Percentiles rank a stretch among this genome's conserved stretches.
Conservation (phyloP, 2,797 vertebrate species). For the Malacoraja senta region DNA sequence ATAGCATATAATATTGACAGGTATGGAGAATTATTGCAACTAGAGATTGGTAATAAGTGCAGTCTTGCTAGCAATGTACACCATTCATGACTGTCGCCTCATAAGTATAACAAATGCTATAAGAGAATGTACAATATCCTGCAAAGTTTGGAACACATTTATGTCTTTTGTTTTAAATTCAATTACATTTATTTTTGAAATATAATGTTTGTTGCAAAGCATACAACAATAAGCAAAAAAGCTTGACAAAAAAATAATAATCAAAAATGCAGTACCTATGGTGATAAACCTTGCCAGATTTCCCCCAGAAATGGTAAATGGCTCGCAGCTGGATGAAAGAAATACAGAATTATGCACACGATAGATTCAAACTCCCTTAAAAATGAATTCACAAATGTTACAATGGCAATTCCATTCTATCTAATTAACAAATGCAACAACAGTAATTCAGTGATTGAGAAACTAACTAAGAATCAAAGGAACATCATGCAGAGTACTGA, state of each 20-base stretch:
- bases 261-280: not conserved
- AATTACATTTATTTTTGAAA: not conserved
- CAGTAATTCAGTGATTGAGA: not conserved
- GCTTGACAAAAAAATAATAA: not conserved
- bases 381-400: not conserved
- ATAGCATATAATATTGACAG: no score
- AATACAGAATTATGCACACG: not conserved
- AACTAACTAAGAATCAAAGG: not conserved
- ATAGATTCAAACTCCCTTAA: not conserved
- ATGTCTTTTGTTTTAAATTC: not conserved
- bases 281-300: not conserved
- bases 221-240: not conserved
- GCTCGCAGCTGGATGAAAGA: not conserved
- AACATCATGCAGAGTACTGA: not conserved
- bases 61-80: not conserved
- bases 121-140: not conserved
- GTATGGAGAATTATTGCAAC: no score
- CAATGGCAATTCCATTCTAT: not conserved
- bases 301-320: no score
- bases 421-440: not conserved
- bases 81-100: not conserved
- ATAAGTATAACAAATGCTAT: not conserved
- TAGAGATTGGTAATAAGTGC: not conserved
- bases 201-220: not conserved
- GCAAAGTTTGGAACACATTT: no score